phyloP scores from a whole-genome alignment of 2,113 vertebrate genomes.

The Xiphophorus hellerii region DNA sequence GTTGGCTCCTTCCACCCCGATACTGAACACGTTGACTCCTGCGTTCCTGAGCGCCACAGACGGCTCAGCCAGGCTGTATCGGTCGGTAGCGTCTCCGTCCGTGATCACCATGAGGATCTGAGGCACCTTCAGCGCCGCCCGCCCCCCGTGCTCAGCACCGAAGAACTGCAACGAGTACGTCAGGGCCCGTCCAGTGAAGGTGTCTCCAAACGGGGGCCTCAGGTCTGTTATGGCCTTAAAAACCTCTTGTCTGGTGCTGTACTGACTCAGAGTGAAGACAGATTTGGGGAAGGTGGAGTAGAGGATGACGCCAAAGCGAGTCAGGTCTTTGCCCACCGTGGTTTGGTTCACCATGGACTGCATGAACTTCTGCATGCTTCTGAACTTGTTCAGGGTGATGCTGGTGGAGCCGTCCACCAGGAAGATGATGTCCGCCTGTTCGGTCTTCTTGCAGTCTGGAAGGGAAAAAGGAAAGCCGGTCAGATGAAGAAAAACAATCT shows the following conservation, averaged over 20 bases:
- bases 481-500: background rate
- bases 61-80: constrained; percentile 20
- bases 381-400: constrained; percentile 61
- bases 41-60: constrained; percentile 54
- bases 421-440: constrained; percentile 84
- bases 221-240: constrained; percentile 66
- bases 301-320: constrained; percentile 79
- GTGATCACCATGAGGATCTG: constrained; percentile 84
- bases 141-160: constrained; percentile 63
- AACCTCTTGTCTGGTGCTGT: constrained; percentile 62
- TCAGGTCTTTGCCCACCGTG: constrained; percentile 68
- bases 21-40: constrained; percentile 73
- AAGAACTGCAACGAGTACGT: constrained; percentile 72
- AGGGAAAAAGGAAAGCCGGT: constrained; percentile 6
- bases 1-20: constrained; percentile 75
- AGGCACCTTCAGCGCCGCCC: constrained; percentile 51
- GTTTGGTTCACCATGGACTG: constrained; percentile 78
- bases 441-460: constrained; percentile 79
- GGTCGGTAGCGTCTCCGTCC: constrained; percentile 77
- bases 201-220: constrained; percentile 30
- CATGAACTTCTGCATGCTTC: constrained; percentile 79
- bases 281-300: constrained; percentile 55
- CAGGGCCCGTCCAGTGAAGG: constrained; percentile 78
- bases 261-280: constrained; percentile 70
- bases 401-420: constrained; percentile 79